Evolutionary conservation across 1,140 invertebrate genomes (phyloP).

Genomic region (Belonocnema kinseyi): DNA sequence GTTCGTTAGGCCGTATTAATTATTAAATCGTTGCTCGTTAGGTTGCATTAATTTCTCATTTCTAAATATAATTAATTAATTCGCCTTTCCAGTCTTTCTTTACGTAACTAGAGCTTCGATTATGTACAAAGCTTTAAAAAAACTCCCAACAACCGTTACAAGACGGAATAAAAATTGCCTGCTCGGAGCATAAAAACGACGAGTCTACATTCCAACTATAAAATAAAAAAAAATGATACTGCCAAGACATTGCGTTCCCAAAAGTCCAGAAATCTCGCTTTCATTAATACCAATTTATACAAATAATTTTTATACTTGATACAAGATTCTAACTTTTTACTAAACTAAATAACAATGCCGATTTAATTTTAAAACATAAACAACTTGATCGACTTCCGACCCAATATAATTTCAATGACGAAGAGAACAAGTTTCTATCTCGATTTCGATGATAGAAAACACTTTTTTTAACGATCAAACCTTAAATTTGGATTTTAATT

Average conservation of each 20-base stretch:
- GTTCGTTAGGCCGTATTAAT: conserved; percentile 2
- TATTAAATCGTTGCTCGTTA: conserved; percentile 15
- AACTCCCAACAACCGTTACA: conserved; percentile 10
- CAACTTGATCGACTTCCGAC: no score
- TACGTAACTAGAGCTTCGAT: conserved; percentile 25
- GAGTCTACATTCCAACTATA: conserved; percentile 1
- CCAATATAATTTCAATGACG: no score
- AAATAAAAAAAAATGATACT: conserved; percentile 17
- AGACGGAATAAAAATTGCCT: conserved; percentile 9
- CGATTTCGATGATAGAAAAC: neutral
- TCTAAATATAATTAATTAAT: conserved; percentile 15
- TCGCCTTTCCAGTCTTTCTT: conserved; percentile 19
- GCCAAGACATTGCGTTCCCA: neutral
- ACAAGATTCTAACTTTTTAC: neutral
- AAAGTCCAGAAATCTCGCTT: neutral
- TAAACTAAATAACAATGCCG: no score
- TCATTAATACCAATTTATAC: neutral
- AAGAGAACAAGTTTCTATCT: neutral
- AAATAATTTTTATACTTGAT: neutral
- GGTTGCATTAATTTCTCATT: conserved; percentile 22
- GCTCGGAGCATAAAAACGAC: neutral
- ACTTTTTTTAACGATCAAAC: neutral
- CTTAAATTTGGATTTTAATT: conserved; percentile 2
- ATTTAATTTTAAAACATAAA: no score
- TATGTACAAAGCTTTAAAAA: conserved; percentile 20